Percentiles rank a stretch among this genome's conserved stretches.
Conservation (phyloP, 1,140 invertebrate genomes). For the Bathynomus jamesi region DNA sequence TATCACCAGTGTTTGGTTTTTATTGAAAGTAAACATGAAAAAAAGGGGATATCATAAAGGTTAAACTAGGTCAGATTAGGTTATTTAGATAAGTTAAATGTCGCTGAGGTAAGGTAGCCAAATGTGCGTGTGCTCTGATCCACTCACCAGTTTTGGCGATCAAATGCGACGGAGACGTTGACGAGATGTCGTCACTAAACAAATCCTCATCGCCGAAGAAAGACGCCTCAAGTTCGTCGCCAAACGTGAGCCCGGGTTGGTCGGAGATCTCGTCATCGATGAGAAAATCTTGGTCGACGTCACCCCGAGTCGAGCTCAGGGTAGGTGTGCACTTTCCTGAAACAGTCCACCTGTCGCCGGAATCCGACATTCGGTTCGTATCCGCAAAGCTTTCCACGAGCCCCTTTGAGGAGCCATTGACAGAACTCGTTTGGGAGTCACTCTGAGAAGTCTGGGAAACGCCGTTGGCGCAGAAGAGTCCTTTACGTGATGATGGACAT, state of each 20-base stretch:
- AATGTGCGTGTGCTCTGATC: too few relatives aligned
- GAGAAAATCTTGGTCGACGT: conserved; percentile 61
- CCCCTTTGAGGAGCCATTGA: conserved; percentile 15
- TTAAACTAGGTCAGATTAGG: too few relatives aligned
- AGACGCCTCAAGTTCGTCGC: conserved; percentile 4
- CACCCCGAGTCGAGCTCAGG: conserved; percentile 50
- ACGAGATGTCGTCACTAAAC: conserved; percentile 21
- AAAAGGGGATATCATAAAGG: too few relatives aligned
- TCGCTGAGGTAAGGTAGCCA: too few relatives aligned
- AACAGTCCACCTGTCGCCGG: conserved; percentile 6
- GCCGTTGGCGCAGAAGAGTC: background rate
- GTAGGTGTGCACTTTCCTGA: conserved; percentile 25
- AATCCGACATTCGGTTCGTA: conserved; percentile 9
- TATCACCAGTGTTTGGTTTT: too few relatives aligned
- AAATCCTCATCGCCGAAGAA: conserved; percentile 7
- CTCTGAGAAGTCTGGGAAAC: background rate
- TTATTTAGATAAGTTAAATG: too few relatives aligned
- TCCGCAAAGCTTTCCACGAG: background rate
- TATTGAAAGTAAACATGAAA: too few relatives aligned
- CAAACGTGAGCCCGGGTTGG: conserved; percentile 70
- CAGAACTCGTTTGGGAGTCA: background rate
- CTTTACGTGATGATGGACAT: background rate
- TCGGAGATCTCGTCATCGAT: conserved; percentile 86
- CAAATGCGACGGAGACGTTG: conserved; percentile 17
- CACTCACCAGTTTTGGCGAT: conserved; percentile 24